Percentiles rank a stretch among this genome's conserved stretches.
Evolutionary conservation across 1,140 invertebrate species (phyloP).

Genomic region (Papilio helenus): DNA sequence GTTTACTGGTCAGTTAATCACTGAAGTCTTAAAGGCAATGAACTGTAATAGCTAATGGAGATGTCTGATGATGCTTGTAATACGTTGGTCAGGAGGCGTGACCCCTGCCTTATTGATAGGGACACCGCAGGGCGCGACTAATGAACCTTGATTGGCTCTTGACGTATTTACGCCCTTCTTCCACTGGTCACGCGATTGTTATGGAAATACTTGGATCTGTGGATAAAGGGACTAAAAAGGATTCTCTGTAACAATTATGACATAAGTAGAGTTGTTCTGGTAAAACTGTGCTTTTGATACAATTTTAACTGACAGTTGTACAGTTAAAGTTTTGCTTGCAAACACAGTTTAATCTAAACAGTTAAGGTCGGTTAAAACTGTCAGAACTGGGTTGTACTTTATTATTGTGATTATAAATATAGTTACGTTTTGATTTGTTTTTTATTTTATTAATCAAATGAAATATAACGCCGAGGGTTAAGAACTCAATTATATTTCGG

Average conservation of each 20-base stretch:
- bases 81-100: neutral
- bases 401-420: too few species aligned
- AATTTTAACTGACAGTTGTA: too few species aligned
- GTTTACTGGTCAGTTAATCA: neutral
- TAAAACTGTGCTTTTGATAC: too few species aligned
- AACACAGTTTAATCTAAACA: too few species aligned
- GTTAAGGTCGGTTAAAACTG: too few species aligned
- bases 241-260: neutral
- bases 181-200: neutral
- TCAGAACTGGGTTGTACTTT: too few species aligned
- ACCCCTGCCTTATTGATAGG: neutral
- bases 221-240: neutral
- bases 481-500: conserved; percentile 44
- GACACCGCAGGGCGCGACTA: neutral
- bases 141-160: neutral
- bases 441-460: neutral
- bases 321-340: too few species aligned
- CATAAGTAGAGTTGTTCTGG: too few species aligned
- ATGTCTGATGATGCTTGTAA: neutral
- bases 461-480: neutral
- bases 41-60: neutral
- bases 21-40: neutral
- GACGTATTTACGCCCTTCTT: neutral
- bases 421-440: neutral
- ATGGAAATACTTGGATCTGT: neutral